Evolutionary conservation across 2,113 vertebrate genomes (phyloP), one percentile per base, ranked within the genome.

Genomic region (Archocentrus centrarchus): DNA sequence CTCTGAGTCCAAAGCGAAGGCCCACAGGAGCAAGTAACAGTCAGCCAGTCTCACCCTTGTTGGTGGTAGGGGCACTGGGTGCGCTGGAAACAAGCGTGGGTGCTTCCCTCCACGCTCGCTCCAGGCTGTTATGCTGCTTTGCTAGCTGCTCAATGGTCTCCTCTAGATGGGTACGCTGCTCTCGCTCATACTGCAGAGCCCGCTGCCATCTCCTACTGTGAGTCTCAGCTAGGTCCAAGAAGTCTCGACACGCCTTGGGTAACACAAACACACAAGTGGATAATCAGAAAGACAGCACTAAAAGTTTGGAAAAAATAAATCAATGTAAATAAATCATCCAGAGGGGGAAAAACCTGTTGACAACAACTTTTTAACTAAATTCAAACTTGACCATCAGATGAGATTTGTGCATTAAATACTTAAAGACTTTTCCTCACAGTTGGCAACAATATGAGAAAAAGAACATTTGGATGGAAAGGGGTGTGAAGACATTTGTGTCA

Each of bases 51-150:
- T 96, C 92, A 99, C 98, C 97, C 91, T 97, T 96, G 75, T 94
- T 82, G 15, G 92, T 80, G 93, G 93, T 94, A 81, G 95, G 62
- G 60, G 68, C 85, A 82, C 94, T 93, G 57, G 95, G 79, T 32
- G 93, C 75, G 93, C 89, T 93, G 22, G 96, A 64, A 24, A 94
- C 59, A 37, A 96, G 96, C n/a, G 97, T 91, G 0, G 98, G 97
- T 0, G 96, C 96, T 18, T 97, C 96, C 5, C 97, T 97, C 95
- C 98, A 99, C 94, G 98, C 98, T 3, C 97, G 93, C 91, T 99
- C 98, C 88, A 99, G 96, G 95, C 97, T 99, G 96, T 99, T 99
- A 95, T 99, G 98, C 93, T 99, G 98, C 89, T 98, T 99, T 93
- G 98, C 98, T 90, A 99, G 61, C 94, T 99, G 98, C 94, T 99